Evolutionary conservation across 2,888 invertebrate species (phyloP).

Genomic region (Diploptera punctata): DNA sequence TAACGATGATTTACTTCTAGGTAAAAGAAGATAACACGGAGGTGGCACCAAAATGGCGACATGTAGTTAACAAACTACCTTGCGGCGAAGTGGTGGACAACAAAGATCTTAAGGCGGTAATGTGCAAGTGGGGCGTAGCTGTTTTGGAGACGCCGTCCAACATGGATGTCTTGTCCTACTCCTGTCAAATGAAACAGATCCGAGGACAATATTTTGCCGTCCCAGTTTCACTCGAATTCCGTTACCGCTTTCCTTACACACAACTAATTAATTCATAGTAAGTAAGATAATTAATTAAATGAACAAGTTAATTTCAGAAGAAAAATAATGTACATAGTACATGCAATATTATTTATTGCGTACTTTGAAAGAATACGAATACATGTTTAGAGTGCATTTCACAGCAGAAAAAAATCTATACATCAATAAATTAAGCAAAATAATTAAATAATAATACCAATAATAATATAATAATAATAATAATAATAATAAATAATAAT

Average conservation of each 20-base stretch:
- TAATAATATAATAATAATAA: no score
- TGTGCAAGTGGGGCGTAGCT: background rate
- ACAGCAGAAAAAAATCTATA: no score
- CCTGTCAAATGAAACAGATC: conserved; percentile 14
- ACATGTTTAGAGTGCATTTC: no score
- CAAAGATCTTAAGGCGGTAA: background rate
- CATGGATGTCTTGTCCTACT: background rate
- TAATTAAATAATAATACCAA: no score
- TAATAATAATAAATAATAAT: no score
- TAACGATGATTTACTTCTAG: no score
- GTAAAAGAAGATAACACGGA: background rate
- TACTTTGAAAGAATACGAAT: no score
- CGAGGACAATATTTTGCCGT: conserved; percentile 6
- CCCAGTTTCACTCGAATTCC: background rate
- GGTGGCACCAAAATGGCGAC: background rate
- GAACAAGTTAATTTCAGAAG: no score
- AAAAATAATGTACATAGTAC: no score
- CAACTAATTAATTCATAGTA: background rate
- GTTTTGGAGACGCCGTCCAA: conserved; percentile 7
- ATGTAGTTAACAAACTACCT: background rate
- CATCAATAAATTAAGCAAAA: no score
- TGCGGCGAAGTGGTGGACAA: background rate
- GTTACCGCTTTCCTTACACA: background rate
- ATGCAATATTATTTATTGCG: no score
- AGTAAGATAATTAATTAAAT: no score